Base-by-base conservation (phyloP, 2,888 invertebrate genomes). In the Clivina fossor region DNA sequence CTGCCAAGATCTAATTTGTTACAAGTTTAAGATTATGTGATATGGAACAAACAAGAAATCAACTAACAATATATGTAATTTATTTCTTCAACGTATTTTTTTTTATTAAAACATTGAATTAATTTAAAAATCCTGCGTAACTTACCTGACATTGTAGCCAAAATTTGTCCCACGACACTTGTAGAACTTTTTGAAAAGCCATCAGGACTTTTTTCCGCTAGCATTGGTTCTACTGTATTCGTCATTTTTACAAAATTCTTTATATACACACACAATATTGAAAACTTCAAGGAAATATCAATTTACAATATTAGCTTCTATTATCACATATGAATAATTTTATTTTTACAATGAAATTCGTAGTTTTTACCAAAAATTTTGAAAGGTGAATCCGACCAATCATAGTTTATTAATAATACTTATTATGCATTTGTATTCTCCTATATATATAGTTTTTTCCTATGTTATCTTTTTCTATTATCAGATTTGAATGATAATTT, bases 141-240 rank as follows among this genome's bases (percentile, higher is more conserved):
- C 58, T 41, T 33, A 63, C 63, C 63, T 57, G 61, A 43, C 26
- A 58, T 51, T 8, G 56, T 43, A 5, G 53, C 53, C 3, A 53
- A 7, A 28, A 53, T 22, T 44, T 53, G 53, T 4, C 53, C 53
- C n/a, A 18, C 4, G 26, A 35, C 24, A 35, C 35, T 53, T 5
- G 53, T 16, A 4, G 28, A 32, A 3, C 11, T 28, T 3, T 35
- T 44, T 5, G 16, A n/a, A 1, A 3, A 4, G 4, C 1, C 8
- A 7, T 32, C 9, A n/a, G n/a, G n/a, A 1, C 7, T 8, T 8
- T 35, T 44, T 7, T 53, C 53, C 1, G 41, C 33, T 9, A 53
- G 28, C 53, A 53, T 53, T 11, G 53, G 53, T 8, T 53, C 53
- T 1, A 44, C 22, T 33, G 33, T 57, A 4, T 28, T 43, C 11